Base-by-base conservation (phyloP, 2,113 vertebrate species). In the Hepsetus odoe region DNA sequence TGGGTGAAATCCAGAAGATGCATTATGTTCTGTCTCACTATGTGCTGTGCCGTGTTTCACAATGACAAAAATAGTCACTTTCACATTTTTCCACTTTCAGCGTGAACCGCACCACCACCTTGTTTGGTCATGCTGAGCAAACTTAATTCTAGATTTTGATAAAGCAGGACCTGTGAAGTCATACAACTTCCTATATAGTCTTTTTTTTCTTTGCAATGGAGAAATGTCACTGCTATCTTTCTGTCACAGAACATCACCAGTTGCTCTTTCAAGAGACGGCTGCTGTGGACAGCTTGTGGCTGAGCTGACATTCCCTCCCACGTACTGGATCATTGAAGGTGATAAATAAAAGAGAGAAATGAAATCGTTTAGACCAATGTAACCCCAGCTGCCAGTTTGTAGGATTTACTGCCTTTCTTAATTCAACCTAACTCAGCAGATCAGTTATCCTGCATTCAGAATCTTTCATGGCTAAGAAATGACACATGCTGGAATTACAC, bases 401-500 rank as follows among this genome's bases (percentile, higher is more conserved):
- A 2, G 18, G 3, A 18, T 12, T 65, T 18, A 11, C 46, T 20
- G 46, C 58, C 14, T 65, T n/a, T 40, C 66, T 59, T 58, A 32
- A 22, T 42, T 33, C 5, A 18, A 4, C 51, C 8, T 28, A 13
- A 33, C 24, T 67, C 51, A 67, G 53, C 20, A 8, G 35, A 58
- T 33, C 56, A 68, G 24, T 44, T 28, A 35, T 13, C n/a, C 2
- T 33, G 28, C 18, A 8, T 72, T 55, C 20, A 22, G 65, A 30
- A n/a, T 35, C 53, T 58, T 7, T 20, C 51, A 33, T 14, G n/a
- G n/a, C 13, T 33, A 46, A 59, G 4, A 51, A 68, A 18, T 77
- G 28, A 77, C 22, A 61, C 22, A 61, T 61, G n/a, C 53, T 69
- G 53, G 20, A 44, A 32, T 77, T 61, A 38, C 14, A 2, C 56